Evolutionary conservation across 2,113 vertebrate species (phyloP).

Genomic region (Cepphus grylle): DNA sequence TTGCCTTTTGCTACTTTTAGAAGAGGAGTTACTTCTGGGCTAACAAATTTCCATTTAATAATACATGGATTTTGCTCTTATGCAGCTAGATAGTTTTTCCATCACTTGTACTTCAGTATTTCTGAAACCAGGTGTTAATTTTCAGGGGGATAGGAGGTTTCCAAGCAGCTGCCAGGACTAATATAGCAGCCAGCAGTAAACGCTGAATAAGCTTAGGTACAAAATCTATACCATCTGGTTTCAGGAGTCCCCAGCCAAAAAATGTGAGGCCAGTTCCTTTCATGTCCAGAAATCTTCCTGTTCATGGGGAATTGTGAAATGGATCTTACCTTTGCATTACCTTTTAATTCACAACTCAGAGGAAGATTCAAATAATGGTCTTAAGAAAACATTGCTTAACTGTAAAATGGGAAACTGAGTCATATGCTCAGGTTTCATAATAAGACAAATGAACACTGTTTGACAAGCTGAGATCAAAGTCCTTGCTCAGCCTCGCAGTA

Average conservation of each 20-base stretch:
- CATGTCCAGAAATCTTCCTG: slow-evolving; percentile 30
- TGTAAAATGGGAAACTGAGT: not conserved
- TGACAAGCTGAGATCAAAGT: slow-evolving; percentile 39
- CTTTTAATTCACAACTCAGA: slow-evolving; percentile 44
- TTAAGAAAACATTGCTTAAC: slow-evolving; percentile 5
- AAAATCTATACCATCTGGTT: slow-evolving; percentile 68
- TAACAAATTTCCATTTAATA: slow-evolving; percentile 27
- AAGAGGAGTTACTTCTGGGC: not conserved
- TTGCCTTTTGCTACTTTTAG: not conserved
- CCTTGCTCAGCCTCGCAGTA: not conserved
- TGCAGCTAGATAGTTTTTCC: slow-evolving; percentile 45
- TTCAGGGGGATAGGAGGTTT: slow-evolving; percentile 66
- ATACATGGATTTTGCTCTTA: not conserved
- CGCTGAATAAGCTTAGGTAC: slow-evolving; percentile 66
- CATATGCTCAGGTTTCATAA: not conserved
- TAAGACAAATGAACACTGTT: not conserved
- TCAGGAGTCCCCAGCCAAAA: slow-evolving; percentile 43
- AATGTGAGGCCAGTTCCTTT: slow-evolving; percentile 36
- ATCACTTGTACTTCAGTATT: slow-evolving; percentile 43
- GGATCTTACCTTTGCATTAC: slow-evolving; percentile 48
- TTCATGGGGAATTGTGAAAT: slow-evolving; percentile 25
- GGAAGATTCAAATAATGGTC: not conserved
- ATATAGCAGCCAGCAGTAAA: slow-evolving; percentile 63
- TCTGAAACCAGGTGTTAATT: slow-evolving; percentile 70
- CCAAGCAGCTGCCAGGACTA: slow-evolving; percentile 58